These are phyloP conservation scores for Dendrolimus kikuchii DNA, from an alignment of 1,140 invertebrate genomes.

Conservation along the genomic window DNA sequence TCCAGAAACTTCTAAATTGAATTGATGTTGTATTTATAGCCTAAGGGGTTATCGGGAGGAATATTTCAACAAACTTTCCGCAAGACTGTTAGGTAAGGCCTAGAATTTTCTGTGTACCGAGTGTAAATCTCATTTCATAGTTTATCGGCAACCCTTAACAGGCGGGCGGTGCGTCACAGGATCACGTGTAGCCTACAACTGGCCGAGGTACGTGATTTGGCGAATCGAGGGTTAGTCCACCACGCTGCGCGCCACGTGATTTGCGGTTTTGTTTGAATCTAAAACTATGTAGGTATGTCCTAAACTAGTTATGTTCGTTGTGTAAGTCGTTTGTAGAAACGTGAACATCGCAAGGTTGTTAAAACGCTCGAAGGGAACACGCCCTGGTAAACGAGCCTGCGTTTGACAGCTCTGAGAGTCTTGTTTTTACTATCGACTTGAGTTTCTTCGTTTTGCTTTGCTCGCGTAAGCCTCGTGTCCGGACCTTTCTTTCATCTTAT, in stretches of 20 bases:
- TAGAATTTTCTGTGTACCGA: too few relatives aligned
- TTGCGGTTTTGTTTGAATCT: conserved; percentile 14
- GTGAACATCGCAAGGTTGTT: not conserved
- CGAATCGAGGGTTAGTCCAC: conserved; percentile 18
- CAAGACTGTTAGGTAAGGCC: too few relatives aligned
- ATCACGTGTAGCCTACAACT: conserved; percentile 18
- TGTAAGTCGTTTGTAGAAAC: conserved; percentile 1
- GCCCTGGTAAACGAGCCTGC: conserved; percentile 1
- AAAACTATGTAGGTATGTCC: not conserved
- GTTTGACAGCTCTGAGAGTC: not conserved
- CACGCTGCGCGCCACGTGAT: conserved; percentile 22
- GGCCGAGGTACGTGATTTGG: conserved; percentile 16
- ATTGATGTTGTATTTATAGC: too few relatives aligned
- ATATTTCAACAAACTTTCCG: too few relatives aligned
- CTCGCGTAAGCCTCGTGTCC: too few relatives aligned
- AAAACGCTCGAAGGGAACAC: not conserved
- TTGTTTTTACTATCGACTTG: conserved; percentile 2
- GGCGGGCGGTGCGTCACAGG: conserved; percentile 21
- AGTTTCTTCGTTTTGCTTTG: not conserved
- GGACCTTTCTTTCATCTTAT: too few relatives aligned
- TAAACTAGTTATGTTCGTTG: not conserved
- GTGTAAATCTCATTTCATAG: too few relatives aligned
- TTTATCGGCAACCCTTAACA: conserved; percentile 6
- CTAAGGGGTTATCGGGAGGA: too few relatives aligned
- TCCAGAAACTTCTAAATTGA: too few relatives aligned